A percentile compares a stretch with the other conserved stretches of the same genome.
Evolutionary conservation across 2,888 invertebrate genomes (phyloP).

Genomic region (Lithophane socia): DNA sequence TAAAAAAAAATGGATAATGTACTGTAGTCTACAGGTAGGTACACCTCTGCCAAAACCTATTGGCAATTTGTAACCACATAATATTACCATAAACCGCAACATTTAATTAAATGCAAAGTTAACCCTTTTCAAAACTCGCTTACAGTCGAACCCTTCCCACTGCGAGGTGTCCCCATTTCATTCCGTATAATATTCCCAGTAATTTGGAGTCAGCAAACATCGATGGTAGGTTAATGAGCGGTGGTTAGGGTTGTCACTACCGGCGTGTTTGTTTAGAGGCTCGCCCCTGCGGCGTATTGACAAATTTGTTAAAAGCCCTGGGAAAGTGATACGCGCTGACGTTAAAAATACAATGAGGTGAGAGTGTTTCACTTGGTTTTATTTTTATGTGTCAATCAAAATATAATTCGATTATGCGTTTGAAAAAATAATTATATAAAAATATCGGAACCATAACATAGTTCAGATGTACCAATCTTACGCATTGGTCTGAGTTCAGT

Average conservation of each 20-base stretch:
- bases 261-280: constrained; percentile 54
- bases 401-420: constrained; percentile 9
- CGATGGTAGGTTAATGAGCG: constrained; percentile 57
- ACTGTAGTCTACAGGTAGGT: no score
- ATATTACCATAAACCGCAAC: no score
- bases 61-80: neutral
- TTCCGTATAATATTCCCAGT: constrained; percentile 41
- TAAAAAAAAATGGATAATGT: no score
- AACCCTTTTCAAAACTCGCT: constrained; percentile 15
- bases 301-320: constrained; percentile 65
- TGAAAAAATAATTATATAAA: no score
- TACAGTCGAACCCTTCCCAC: neutral
- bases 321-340: constrained; percentile 50
- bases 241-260: constrained; percentile 47
- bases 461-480: neutral
- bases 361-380: constrained; percentile 19
- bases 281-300: constrained; percentile 52
- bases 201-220: constrained; percentile 58
- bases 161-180: constrained; percentile 17
- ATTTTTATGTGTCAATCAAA: constrained; percentile 13
- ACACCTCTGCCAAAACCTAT: no score
- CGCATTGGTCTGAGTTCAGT: neutral
- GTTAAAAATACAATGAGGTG: constrained; percentile 42
- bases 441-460: neutral
- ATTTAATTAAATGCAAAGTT: neutral